These are phyloP conservation scores for Archips crataeganus DNA, from an alignment of 2,888 invertebrate genomes.

Conservation along the genomic window DNA sequence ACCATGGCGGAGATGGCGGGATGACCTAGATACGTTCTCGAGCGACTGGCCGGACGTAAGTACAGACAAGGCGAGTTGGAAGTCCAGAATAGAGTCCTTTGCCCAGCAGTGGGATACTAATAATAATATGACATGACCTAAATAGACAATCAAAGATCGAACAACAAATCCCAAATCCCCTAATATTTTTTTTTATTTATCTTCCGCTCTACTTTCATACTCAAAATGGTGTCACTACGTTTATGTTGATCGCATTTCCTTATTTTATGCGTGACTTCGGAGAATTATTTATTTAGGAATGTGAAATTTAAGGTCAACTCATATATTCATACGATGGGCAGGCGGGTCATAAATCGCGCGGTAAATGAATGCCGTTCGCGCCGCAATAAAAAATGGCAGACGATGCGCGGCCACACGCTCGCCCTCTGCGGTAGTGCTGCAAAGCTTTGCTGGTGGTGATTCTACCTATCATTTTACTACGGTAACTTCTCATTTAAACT, in stretches of 20 bases:
- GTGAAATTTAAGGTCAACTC: slow-evolving; percentile 46
- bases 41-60: too few species aligned
- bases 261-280: background rate
- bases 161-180: background rate
- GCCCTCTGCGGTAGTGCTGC: background rate
- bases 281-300: slow-evolving; percentile 1
- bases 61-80: too few species aligned
- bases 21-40: too few species aligned
- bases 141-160: background rate
- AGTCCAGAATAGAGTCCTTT: too few species aligned
- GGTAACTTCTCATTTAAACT: too few species aligned
- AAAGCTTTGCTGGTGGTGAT: too few species aligned
- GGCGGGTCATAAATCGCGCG: slow-evolving; percentile 55
- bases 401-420: slow-evolving; percentile 45
- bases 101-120: too few species aligned
- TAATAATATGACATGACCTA: too few species aligned
- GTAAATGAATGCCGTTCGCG: slow-evolving; percentile 66
- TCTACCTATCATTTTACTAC: too few species aligned
- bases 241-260: background rate
- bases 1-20: too few species aligned
- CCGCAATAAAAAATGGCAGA: slow-evolving; percentile 62
- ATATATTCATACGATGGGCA: slow-evolving; percentile 49
- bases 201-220: background rate
- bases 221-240: background rate
- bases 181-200: too few species aligned